Percentiles rank a stretch among this genome's conserved stretches.
These are phyloP conservation scores for Lucinisca nassula DNA, from an alignment of 2,888 invertebrate genomes.

Conservation along the genomic window DNA sequence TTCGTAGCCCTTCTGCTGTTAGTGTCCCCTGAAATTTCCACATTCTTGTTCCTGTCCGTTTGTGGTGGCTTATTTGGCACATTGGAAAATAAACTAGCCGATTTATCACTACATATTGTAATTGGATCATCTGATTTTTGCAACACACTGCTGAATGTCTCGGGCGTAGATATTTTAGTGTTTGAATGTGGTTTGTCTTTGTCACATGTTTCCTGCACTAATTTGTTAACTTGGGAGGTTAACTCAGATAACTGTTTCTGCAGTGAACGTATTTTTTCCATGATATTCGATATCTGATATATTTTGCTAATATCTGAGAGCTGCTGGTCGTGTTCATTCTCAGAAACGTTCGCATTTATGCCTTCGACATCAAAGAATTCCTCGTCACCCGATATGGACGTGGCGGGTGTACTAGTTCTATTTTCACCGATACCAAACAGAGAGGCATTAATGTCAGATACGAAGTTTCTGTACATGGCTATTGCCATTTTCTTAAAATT, in stretches of 20 bases:
- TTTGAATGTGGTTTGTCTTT: too few relatives aligned
- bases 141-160: too few relatives aligned
- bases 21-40: too few relatives aligned
- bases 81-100: too few relatives aligned
- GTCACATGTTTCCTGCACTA: too few relatives aligned
- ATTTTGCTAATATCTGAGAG: background rate
- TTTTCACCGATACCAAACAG: background rate
- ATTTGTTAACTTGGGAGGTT: background rate
- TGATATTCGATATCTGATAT: background rate
- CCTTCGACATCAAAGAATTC: background rate
- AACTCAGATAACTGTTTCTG: background rate
- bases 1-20: too few relatives aligned
- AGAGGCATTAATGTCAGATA: background rate
- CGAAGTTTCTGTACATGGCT: background rate
- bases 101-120: too few relatives aligned
- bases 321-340: background rate
- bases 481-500: background rate
- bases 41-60: too few relatives aligned
- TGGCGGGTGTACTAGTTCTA: background rate
- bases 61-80: too few relatives aligned
- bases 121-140: too few relatives aligned
- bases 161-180: too few relatives aligned
- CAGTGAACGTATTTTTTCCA: background rate
- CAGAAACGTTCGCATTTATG: background rate
- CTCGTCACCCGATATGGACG: background rate